Evolutionary conservation across 2,113 vertebrate species (phyloP).

Genomic region (Anas platyrhynchos): DNA sequence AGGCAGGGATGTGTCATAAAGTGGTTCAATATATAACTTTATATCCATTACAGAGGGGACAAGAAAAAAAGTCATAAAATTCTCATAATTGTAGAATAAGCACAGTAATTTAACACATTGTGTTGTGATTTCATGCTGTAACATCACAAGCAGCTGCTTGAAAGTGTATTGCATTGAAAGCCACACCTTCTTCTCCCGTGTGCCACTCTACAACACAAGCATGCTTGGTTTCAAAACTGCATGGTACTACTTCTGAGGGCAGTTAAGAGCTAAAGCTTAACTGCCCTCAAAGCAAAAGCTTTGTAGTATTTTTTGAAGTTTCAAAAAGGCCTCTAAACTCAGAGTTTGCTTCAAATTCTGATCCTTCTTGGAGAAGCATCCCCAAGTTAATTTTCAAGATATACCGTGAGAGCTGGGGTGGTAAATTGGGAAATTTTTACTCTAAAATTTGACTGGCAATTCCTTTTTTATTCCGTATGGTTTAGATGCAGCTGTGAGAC

Average conservation of each 20-base stretch:
- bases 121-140: neutral
- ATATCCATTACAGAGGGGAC: neutral
- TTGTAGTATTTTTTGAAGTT: neutral
- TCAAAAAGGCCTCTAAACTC: neutral
- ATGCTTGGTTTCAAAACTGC: neutral
- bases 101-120: neutral
- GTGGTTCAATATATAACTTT: neutral
- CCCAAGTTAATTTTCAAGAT: neutral
- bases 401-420: neutral
- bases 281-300: neutral
- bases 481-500: neutral
- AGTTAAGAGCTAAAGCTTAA: neutral
- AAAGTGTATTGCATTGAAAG: neutral
- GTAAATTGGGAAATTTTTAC: neutral
- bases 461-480: neutral
- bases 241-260: neutral
- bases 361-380: neutral
- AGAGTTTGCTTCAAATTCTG: neutral
- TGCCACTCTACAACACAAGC: neutral
- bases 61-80: neutral
- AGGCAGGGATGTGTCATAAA: neutral
- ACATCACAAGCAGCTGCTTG: neutral
- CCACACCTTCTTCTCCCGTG: rapidly evolving
- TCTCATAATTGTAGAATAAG: neutral
- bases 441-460: neutral